These are phyloP conservation scores for Cyrtonyx montezumae DNA, from an alignment of 2,113 vertebrate species.

Conservation along the genomic window DNA sequence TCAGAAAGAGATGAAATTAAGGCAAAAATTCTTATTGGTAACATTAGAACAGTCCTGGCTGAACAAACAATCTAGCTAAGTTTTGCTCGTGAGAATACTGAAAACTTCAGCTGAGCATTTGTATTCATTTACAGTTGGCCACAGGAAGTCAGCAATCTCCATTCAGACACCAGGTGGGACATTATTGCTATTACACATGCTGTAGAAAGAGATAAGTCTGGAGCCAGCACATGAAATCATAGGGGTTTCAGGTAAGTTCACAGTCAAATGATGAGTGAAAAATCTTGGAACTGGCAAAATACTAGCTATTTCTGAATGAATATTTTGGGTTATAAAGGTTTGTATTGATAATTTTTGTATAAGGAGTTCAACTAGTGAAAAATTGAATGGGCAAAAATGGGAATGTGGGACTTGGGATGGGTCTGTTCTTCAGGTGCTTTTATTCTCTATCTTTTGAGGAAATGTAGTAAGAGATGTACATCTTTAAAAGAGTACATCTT, in stretches of 20 bases:
- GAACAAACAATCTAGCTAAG: background rate
- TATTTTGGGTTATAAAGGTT: background rate
- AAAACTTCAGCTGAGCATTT: background rate
- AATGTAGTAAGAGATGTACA: background rate
- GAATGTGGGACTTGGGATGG: background rate
- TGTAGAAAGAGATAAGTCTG: accelerated
- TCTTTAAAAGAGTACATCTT: background rate
- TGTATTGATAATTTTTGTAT: background rate
- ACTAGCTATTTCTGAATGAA: accelerated
- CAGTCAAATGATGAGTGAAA: background rate
- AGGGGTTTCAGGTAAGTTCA: background rate
- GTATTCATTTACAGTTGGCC: background rate
- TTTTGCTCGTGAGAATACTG: background rate
- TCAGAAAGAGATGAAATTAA: background rate
- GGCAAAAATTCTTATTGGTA: background rate
- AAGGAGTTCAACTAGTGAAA: background rate
- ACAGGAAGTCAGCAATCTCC: background rate
- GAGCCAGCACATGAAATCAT: background rate
- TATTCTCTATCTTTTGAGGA: background rate
- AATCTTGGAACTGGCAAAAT: background rate
- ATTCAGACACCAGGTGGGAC: background rate
- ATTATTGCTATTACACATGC: background rate
- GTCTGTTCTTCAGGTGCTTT: background rate
- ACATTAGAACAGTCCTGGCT: background rate
- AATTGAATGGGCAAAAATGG: background rate